Percentiles rank a stretch among this genome's conserved stretches.
These are phyloP conservation scores for Pseudochromis fuscus DNA, from an alignment of 2,797 vertebrate genomes.

Conservation along the genomic window DNA sequence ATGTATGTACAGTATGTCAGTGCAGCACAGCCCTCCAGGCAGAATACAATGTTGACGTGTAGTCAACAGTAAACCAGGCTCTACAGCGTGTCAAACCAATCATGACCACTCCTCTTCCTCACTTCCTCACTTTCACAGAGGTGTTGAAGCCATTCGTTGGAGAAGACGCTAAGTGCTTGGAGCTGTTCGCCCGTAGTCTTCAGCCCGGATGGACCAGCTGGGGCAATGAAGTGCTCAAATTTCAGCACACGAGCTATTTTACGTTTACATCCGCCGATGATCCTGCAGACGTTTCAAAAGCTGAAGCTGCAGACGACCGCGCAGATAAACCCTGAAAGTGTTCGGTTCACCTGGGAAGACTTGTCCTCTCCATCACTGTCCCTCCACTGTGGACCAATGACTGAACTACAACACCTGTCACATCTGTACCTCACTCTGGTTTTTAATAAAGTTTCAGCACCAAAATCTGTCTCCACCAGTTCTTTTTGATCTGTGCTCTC, in stretches of 20 bases:
- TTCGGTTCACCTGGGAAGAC: neutral
- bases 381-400: constrained; percentile 7
- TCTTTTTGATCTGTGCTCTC: constrained; percentile 66
- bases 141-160: constrained; percentile 89
- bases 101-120: neutral
- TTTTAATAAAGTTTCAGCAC: constrained; percentile 45
- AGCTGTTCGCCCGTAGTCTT: constrained; percentile 95
- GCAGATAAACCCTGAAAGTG: neutral
- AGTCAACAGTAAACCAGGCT: too few species aligned
- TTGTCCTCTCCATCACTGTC: neutral
- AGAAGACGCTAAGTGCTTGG: constrained; percentile 86
- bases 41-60: too few species aligned
- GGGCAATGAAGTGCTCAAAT: constrained; percentile 98
- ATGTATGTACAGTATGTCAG: too few species aligned
- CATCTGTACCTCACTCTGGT: constrained; percentile 40
- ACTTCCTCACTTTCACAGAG: constrained; percentile 75
- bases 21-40: too few species aligned
- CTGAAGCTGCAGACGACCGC: neutral
- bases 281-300: neutral
- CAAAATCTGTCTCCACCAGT: constrained; percentile 22
- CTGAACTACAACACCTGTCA: neutral
- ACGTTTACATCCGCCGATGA: constrained; percentile 58
- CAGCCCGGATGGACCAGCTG: constrained; percentile 97
- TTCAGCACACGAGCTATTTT: constrained; percentile 93
- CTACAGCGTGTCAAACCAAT: neutral